phyloP scores from a whole-genome alignment of 2,797 vertebrate genomes.

The Lepilemur septentrionalis region DNA sequence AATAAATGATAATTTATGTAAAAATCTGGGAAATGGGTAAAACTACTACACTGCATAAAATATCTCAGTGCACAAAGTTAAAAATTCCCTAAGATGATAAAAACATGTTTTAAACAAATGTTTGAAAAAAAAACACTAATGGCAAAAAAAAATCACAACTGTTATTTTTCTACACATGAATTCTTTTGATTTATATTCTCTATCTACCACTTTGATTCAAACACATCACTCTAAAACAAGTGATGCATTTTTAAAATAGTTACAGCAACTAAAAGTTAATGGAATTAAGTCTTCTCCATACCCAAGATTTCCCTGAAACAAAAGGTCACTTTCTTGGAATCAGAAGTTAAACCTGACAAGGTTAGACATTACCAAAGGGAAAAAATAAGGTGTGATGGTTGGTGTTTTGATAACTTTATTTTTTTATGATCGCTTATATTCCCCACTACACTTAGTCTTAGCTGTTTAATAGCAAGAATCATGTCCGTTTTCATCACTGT shows the following conservation, averaged over 20 bases:
- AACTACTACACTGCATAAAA: not conserved
- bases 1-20: not conserved
- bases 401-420: not conserved
- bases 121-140: not conserved
- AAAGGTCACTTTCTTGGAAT: not conserved
- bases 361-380: not conserved
- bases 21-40: not conserved
- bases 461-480: not conserved
- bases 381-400: not conserved
- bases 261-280: not conserved
- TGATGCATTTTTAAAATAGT: not conserved
- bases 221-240: not conserved
- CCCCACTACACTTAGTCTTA: not conserved
- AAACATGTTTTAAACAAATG: not conserved
- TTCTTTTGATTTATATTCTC: not conserved
- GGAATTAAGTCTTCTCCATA: not conserved
- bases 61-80: not conserved
- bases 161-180: not conserved
- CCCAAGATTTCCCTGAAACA: not conserved
- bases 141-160: not conserved
- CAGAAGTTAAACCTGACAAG: not conserved
- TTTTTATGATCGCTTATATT: not conserved
- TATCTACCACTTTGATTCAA: not conserved
- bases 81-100: not conserved
- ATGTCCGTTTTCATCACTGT: not conserved